These are phyloP conservation scores for Mesocentrotus franciscanus DNA, from an alignment of 53 echinoderm and acorn worm species.

Conservation along the genomic window DNA sequence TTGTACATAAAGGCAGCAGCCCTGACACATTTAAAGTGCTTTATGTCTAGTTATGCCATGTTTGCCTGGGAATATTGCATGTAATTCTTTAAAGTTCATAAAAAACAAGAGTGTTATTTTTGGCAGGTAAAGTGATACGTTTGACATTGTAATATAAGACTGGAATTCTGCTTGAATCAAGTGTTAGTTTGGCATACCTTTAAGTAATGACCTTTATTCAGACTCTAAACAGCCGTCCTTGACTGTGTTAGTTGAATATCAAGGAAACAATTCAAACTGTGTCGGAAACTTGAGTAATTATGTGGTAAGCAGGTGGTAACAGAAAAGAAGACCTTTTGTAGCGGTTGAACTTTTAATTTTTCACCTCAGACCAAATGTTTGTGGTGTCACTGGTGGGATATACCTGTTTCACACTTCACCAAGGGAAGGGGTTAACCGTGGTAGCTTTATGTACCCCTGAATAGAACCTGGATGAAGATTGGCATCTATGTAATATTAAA, in stretches of 20 bases:
- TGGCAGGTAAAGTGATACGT: not conserved
- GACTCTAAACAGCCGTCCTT: not conserved
- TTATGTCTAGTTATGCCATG: not conserved
- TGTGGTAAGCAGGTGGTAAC: not conserved
- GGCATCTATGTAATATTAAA: not conserved
- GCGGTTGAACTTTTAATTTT: not conserved
- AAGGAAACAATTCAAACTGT: conserved; percentile 19
- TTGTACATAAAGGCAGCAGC: not conserved
- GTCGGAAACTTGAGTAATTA: not conserved
- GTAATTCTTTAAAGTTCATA: not conserved
- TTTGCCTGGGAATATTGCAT: not conserved
- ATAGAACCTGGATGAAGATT: not conserved
- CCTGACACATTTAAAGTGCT: conserved; percentile 7
- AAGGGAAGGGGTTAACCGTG: not conserved
- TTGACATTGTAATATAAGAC: not conserved
- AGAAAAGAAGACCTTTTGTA: not conserved
- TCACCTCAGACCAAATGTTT: not conserved
- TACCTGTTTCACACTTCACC: not conserved
- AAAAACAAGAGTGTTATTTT: not conserved
- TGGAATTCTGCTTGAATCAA: not conserved
- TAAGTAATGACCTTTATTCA: conserved; percentile 16
- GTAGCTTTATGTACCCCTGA: not conserved
- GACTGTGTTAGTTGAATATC: not conserved
- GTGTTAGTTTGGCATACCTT: not conserved
- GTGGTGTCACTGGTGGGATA: not conserved